Conservation (phyloP, 2,797 vertebrate genomes). For the Margarornis squamiger region DNA sequence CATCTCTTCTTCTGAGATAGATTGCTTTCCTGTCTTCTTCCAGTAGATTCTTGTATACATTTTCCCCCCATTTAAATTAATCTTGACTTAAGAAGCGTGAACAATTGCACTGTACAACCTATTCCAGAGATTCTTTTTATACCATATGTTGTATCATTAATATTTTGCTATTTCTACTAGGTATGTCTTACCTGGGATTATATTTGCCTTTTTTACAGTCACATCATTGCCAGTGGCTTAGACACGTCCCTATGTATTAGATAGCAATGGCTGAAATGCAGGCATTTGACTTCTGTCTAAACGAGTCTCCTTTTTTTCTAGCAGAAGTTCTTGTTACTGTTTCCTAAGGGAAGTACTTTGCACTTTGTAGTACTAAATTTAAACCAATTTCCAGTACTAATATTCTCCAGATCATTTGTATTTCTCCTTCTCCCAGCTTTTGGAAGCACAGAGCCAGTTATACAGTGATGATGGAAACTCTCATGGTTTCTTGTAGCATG, state of each 20-base stretch:
- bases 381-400: conserved; percentile 20
- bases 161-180: neutral
- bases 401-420: conserved; percentile 20
- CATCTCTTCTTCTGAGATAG: neutral
- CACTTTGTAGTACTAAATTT: conserved; percentile 40
- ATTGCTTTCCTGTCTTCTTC: neutral
- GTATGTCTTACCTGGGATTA: neutral
- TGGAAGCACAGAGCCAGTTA: neutral
- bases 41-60: neutral
- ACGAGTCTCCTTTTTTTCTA: neutral
- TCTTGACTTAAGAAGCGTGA: neutral
- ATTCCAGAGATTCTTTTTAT: neutral
- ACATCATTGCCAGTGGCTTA: neutral
- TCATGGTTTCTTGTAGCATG: conserved; percentile 44
- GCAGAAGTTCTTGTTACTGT: conserved; percentile 24
- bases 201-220: neutral
- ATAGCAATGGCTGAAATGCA: neutral
- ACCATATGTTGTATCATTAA: neutral
- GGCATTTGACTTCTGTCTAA: neutral
- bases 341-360: conserved; percentile 20
- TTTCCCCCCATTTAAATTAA: neutral
- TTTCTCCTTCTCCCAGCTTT: neutral
- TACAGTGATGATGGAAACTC: neutral
- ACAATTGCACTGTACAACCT: neutral
- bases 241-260: neutral